These are phyloP conservation scores for Sebastes oblongus DNA, from an alignment of 2,797 vertebrate genomes.

Conservation along the genomic window DNA sequence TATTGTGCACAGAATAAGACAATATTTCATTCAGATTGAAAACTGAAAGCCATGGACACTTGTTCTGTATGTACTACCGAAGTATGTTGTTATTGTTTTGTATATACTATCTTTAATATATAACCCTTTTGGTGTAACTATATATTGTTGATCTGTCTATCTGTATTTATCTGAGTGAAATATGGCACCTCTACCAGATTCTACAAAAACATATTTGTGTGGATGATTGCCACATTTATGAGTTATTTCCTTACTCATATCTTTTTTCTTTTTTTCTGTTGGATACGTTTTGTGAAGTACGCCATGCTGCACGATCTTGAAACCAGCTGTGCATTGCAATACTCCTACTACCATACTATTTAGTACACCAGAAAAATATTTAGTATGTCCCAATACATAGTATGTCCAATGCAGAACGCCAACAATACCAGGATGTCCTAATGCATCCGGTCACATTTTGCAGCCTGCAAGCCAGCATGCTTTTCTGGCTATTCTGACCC, in stretches of 20 bases:
- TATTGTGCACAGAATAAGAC: slow-evolving; percentile 81
- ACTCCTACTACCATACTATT: background rate
- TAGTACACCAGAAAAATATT: background rate
- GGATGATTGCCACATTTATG: background rate
- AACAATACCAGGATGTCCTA: no score
- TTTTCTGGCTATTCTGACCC: no score
- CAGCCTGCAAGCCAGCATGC: no score
- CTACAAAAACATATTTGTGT: slow-evolving; percentile 79
- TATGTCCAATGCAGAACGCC: no score
- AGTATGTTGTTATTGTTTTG: slow-evolving; percentile 83
- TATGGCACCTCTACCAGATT: slow-evolving; percentile 87
- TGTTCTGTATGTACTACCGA: slow-evolving; percentile 85
- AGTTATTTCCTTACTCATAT: background rate
- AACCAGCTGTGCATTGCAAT: background rate
- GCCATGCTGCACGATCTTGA: background rate
- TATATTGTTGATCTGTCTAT: slow-evolving; percentile 58
- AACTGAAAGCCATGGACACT: slow-evolving; percentile 91
- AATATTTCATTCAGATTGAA: slow-evolving; percentile 84
- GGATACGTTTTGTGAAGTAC: slow-evolving; percentile 19
- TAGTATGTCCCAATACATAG: background rate
- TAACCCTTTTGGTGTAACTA: slow-evolving; percentile 90
- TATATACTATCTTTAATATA: slow-evolving; percentile 93
- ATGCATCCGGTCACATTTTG: no score
- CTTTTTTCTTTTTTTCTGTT: background rate
- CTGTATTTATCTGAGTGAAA: slow-evolving; percentile 43